A percentile compares a stretch with the other conserved stretches of the same genome.
phyloP scores from a whole-genome alignment of 1,140 invertebrate genomes.

The Manduca sexta region DNA sequence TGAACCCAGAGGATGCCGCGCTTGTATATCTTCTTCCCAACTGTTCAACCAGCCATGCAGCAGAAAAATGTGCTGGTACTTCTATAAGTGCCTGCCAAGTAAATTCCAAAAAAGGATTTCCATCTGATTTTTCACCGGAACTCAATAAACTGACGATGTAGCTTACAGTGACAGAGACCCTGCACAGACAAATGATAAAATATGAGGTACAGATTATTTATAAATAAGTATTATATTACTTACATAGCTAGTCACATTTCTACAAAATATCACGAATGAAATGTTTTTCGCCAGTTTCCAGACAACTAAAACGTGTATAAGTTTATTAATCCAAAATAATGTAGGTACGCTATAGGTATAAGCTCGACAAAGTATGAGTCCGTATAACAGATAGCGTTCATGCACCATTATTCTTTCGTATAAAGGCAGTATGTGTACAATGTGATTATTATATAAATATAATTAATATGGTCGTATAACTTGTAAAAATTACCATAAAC shows the following conservation, averaged over 20 bases:
- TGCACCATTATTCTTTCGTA: not conserved
- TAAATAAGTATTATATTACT: too few species aligned
- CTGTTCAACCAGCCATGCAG: conserved; percentile 58
- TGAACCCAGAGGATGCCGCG: conserved; percentile 54
- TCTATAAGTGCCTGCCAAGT: conserved; percentile 77
- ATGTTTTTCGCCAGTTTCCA: too few species aligned
- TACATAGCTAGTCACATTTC: too few species aligned
- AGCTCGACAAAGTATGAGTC: too few species aligned
- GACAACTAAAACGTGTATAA: too few species aligned
- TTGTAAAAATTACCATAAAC: conserved; percentile 64
- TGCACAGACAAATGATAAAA: conserved; percentile 49
- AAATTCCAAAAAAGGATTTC: conserved; percentile 82
- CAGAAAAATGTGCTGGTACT: conserved; percentile 73
- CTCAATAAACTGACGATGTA: conserved; percentile 78
- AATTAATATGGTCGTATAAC: conserved; percentile 2
- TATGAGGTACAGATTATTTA: not conserved
- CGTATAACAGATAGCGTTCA: too few species aligned
- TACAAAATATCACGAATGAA: too few species aligned
- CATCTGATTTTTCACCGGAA: conserved; percentile 75
- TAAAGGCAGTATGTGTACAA: too few species aligned
- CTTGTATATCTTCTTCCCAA: conserved; percentile 74
- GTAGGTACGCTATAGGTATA: too few species aligned
- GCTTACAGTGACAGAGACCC: conserved; percentile 74
- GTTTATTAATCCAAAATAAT: too few species aligned
- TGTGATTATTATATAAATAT: not conserved